Evolutionary conservation across 2,797 vertebrate species (phyloP).

Genomic region (Poliocrania exsul): DNA sequence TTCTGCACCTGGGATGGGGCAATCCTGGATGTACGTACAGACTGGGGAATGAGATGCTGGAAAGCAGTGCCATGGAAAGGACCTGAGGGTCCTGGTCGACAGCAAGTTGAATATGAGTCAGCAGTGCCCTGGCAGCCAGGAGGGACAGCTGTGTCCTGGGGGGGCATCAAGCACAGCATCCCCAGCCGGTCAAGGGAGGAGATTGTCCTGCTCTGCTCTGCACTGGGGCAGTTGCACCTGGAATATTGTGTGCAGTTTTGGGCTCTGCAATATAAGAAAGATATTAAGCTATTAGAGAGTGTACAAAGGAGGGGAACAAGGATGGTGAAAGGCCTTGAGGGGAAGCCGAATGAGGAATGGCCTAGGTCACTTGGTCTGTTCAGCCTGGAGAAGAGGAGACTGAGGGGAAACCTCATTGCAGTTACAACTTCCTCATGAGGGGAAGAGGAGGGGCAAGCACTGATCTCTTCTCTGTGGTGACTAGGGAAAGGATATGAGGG

Average conservation of each 20-base stretch:
- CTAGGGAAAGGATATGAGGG: neutral
- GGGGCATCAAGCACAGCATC: neutral
- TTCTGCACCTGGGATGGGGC: neutral
- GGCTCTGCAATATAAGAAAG: neutral
- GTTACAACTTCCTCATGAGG: neutral
- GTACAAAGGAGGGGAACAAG: neutral
- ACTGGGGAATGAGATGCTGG: neutral
- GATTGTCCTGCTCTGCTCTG: neutral
- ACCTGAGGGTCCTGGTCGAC: neutral
- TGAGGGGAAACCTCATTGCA: neutral
- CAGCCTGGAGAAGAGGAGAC: neutral
- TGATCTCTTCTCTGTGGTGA: neutral
- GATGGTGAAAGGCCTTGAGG: neutral
- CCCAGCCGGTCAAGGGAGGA: fast-evolving
- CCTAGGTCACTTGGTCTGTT: neutral
- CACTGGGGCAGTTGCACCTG: neutral
- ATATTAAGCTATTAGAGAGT: neutral
- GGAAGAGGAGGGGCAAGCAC: neutral
- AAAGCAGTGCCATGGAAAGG: neutral
- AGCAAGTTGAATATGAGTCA: neutral
- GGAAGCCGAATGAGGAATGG: neutral
- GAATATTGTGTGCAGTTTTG: neutral
- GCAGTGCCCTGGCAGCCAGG: neutral
- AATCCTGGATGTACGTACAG: neutral
- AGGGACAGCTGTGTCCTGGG: neutral